phyloP scores from a whole-genome alignment of 1,140 invertebrate genomes.

The Aleiodes sp. region DNA sequence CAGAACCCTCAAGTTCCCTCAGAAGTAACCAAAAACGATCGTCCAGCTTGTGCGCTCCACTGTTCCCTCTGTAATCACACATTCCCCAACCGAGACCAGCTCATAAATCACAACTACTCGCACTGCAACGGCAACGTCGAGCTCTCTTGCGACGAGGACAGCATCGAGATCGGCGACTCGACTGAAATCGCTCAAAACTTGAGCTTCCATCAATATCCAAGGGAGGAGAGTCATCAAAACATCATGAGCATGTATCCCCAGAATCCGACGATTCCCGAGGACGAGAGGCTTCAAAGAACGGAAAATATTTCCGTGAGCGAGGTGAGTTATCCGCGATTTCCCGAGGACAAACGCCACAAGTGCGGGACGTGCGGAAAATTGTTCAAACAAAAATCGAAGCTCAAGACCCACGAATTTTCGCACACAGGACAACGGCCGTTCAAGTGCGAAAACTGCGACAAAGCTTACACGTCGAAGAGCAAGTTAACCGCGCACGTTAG shows the following conservation, averaged over 20 bases:
- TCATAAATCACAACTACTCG: conserved; percentile 53
- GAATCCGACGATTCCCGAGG: neutral
- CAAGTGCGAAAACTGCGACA: conserved; percentile 55
- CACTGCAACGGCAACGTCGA: conserved; percentile 52
- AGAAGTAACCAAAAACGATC: conserved; percentile 30
- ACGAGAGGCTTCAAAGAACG: conserved; percentile 23
- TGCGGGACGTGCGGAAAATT: conserved; percentile 61
- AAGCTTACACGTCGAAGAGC: conserved; percentile 58
- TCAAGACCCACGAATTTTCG: conserved; percentile 55
- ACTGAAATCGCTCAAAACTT: conserved; percentile 47
- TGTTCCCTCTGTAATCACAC: conserved; percentile 57
- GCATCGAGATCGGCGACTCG: conserved; percentile 51
- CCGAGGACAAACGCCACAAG: conserved; percentile 40
- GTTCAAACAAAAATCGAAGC: conserved; percentile 62
- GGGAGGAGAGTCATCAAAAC: conserved; percentile 44
- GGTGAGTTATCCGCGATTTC: conserved; percentile 27
- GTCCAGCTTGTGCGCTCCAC: conserved; percentile 53
- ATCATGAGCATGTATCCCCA: conserved; percentile 32
- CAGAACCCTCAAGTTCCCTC: neutral
- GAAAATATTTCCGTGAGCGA: conserved; percentile 36
- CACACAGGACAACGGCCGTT: conserved; percentile 58
- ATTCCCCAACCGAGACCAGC: conserved; percentile 52
- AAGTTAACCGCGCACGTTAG: conserved; percentile 61
- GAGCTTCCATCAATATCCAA: conserved; percentile 26
- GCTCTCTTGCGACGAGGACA: conserved; percentile 53